These are phyloP conservation scores for Phrynosoma platyrhinos DNA, from an alignment of 2,113 vertebrate genomes.

Conservation along the genomic window DNA sequence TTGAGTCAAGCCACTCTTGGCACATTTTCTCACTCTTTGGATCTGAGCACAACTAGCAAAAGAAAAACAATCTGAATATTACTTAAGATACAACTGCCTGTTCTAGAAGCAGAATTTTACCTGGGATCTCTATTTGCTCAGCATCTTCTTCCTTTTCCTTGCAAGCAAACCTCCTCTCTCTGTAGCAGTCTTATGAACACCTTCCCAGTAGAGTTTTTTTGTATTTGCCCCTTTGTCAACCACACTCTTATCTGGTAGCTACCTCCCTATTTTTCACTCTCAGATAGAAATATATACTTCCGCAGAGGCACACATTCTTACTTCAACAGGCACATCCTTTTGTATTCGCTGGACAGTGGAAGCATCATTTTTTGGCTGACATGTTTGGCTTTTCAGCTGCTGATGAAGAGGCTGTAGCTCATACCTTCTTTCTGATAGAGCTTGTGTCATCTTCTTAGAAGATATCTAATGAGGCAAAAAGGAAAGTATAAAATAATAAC, in stretches of 20 bases:
- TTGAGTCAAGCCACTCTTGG: too few species aligned
- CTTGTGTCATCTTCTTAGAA: constrained; percentile 78
- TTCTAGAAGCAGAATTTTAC: constrained; percentile 22
- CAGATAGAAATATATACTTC: neutral
- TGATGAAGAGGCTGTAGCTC: constrained; percentile 85
- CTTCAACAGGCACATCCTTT: constrained; percentile 83
- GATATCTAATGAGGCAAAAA: constrained; percentile 72
- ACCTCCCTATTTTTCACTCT: constrained; percentile 34
- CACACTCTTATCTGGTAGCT: neutral
- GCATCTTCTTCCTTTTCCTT: neutral
- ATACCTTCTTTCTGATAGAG: constrained; percentile 82
- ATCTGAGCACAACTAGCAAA: too few species aligned
- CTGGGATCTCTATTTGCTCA: neutral
- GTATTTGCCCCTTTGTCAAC: neutral
- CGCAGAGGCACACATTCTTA: constrained; percentile 55
- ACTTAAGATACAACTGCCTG: constrained; percentile 37
- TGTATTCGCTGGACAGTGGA: constrained; percentile 59
- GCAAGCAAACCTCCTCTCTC: neutral
- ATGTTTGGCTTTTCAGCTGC: constrained; percentile 77
- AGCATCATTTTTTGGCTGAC: neutral
- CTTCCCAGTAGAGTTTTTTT: neutral
- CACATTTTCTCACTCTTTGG: too few species aligned
- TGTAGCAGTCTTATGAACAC: neutral
- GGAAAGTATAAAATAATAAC: rapidly evolving
- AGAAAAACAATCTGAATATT: constrained; percentile 5